Conservation (phyloP, 2,797 vertebrate genomes). For the Alauda arvensis region DNA sequence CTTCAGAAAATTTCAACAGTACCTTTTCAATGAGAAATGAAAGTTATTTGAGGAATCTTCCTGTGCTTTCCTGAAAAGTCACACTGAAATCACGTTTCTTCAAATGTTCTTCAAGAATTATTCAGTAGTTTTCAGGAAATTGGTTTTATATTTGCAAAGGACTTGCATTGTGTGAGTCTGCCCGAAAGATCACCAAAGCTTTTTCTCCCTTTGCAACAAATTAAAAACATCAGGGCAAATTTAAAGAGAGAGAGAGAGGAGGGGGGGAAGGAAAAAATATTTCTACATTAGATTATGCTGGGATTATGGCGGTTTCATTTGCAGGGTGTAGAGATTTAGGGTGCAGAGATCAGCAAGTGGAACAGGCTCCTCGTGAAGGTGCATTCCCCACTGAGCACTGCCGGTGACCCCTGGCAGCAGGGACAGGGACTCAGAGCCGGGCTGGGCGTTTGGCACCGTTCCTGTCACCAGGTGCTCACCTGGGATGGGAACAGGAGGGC, state of each 20-base stretch:
- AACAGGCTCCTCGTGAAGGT: not conserved
- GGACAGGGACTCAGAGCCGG: accelerated
- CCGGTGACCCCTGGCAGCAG: accelerated
- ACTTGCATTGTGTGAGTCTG: not conserved
- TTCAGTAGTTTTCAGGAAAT: not conserved
- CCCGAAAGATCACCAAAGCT: not conserved
- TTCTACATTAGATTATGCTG: not conserved
- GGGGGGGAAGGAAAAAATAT: not conserved
- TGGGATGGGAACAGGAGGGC: accelerated
- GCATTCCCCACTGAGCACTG: not conserved
- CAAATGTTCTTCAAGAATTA: not conserved
- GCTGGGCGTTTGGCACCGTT: not conserved
- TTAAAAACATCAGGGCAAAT: not conserved
- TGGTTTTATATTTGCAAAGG: not conserved
- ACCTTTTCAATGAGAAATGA: not conserved
- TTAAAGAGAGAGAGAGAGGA: not conserved
- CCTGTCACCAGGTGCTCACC: not conserved
- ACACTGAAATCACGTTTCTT: not conserved
- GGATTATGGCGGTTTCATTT: not conserved
- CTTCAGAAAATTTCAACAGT: not conserved
- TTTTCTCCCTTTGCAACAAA: not conserved
- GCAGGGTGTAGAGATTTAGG: not conserved
- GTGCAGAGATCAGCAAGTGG: not conserved
- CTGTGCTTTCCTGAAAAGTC: not conserved
- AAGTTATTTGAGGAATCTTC: not conserved